A percentile compares a stretch with the other conserved stretches of the same genome.
Conservation (phyloP, 2,113 vertebrate species). For the Labeo catla region DNA sequence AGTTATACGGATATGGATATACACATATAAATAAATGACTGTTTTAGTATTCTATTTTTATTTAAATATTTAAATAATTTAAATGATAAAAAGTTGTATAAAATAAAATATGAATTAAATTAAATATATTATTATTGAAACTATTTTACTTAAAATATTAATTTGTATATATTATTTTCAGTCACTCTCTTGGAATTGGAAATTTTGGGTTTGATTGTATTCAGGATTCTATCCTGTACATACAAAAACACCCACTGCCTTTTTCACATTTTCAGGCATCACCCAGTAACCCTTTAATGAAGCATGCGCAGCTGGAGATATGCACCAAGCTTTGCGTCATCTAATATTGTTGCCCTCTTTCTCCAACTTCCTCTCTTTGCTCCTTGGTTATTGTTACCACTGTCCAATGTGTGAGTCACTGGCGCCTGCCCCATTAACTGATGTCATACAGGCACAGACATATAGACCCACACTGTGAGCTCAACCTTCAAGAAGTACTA, state of each 20-base stretch:
- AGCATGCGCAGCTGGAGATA: neutral
- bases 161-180: too few relatives aligned
- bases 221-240: too few relatives aligned
- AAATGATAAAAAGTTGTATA: too few relatives aligned
- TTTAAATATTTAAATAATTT: too few relatives aligned
- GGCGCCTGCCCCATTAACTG: conserved; percentile 9
- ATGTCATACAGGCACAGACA: conserved; percentile 12
- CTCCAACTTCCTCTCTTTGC: neutral
- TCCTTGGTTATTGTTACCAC: neutral
- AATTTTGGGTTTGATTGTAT: too few relatives aligned
- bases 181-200: too few relatives aligned
- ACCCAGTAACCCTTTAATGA: conserved; percentile 13
- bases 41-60: neutral
- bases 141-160: too few relatives aligned
- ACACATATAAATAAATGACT: neutral
- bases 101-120: too few relatives aligned
- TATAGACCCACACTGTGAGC: neutral
- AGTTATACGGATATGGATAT: neutral
- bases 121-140: too few relatives aligned
- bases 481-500: neutral
- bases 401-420: neutral
- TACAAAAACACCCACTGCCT: too few relatives aligned
- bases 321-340: neutral
- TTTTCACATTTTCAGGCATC: conserved; percentile 16
- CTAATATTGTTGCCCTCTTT: conserved; percentile 30